These are phyloP conservation scores for Bombus cullumanus DNA, from an alignment of 1,140 invertebrate species.

Conservation along the genomic window DNA sequence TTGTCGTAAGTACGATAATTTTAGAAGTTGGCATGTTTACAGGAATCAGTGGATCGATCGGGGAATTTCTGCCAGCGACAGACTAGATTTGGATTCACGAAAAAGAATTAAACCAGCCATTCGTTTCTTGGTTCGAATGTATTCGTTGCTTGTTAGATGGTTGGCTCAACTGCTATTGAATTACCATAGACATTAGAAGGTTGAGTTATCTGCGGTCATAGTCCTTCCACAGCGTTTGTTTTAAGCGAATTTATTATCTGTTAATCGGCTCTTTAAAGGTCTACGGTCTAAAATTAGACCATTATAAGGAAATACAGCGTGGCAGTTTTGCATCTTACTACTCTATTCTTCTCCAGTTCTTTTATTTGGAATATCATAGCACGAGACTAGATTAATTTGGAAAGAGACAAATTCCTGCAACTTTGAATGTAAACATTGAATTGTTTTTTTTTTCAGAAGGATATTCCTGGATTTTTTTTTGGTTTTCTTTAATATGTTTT, in stretches of 20 bases:
- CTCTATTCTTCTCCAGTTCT: too few relatives aligned
- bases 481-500: neutral
- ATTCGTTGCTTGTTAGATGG: neutral
- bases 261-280: neutral
- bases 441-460: neutral
- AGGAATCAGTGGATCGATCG: conserved; percentile 26
- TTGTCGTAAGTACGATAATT: conserved; percentile 27
- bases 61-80: conserved; percentile 13
- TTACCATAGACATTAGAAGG: neutral
- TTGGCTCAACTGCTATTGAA: conserved; percentile 39
- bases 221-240: neutral
- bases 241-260: neutral
- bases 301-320: too few relatives aligned
- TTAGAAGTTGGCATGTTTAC: conserved; percentile 42
- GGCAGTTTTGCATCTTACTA: too few relatives aligned
- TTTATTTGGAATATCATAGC: too few relatives aligned
- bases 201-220: conserved; percentile 15
- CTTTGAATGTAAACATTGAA: neutral
- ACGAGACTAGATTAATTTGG: too few relatives aligned
- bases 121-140: neutral
- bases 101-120: neutral
- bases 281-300: too few relatives aligned
- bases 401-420: neutral
- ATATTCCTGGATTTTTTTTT: neutral
- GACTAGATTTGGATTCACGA: conserved; percentile 5